Evolutionary conservation across 1,140 invertebrate genomes (phyloP).

Genomic region (Drosophila ogumai): DNA sequence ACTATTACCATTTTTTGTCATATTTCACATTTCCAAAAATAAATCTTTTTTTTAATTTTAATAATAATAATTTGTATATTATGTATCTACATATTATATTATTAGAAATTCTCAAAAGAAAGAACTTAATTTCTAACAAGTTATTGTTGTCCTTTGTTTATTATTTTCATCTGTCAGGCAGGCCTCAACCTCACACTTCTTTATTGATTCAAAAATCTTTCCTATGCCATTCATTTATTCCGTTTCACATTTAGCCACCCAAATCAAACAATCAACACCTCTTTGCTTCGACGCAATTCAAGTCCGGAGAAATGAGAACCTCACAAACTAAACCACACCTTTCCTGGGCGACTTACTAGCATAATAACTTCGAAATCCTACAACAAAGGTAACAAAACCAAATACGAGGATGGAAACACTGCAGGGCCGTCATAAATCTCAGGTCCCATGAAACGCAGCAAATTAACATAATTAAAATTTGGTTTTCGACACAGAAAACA

Average conservation of each 20-base stretch:
- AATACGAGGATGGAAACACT: conserved; percentile 9
- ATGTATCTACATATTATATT: too few species aligned
- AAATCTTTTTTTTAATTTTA: too few species aligned
- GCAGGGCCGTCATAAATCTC: conserved; percentile 60
- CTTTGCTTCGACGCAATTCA: conserved; percentile 58
- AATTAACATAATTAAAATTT: conserved; percentile 84
- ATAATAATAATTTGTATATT: not conserved
- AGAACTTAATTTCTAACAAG: not conserved
- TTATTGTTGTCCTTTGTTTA: not conserved
- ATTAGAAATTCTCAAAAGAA: not conserved
- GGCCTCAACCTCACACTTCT: not conserved
- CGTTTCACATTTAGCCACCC: conserved; percentile 57
- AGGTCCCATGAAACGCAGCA: conserved; percentile 76
- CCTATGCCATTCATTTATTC: conserved; percentile 14
- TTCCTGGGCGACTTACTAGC: conserved; percentile 39
- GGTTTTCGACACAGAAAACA: conserved; percentile 78
- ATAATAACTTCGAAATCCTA: conserved; percentile 59
- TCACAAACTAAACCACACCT: conserved; percentile 51
- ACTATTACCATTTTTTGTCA: too few species aligned
- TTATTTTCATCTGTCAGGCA: not conserved
- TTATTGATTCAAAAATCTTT: conserved; percentile 2
- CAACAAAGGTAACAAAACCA: conserved; percentile 28
- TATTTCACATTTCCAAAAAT: too few species aligned
- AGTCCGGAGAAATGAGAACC: conserved; percentile 59
- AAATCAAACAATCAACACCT: conserved; percentile 71